phyloP scores from a whole-genome alignment of 1,140 invertebrate species.

The Trichomalopsis sarcophagae region DNA sequence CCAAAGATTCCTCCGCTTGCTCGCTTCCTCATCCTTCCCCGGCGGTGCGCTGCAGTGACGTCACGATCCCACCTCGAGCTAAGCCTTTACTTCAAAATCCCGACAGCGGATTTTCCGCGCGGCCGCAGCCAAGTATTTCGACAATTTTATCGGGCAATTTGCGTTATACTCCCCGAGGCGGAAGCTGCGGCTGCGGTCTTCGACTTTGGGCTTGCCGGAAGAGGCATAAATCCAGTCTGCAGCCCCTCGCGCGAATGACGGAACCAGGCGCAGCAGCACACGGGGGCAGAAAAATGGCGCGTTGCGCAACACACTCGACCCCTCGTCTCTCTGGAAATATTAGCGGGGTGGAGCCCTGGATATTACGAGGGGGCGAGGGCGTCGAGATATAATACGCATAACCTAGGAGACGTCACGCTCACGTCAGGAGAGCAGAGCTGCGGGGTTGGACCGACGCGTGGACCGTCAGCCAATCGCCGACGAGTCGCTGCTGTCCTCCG shows the following conservation, averaged over 20 bases:
- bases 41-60: slow-evolving; percentile 59
- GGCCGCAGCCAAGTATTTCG: slow-evolving; percentile 23
- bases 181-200: background rate
- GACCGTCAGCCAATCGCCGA: background rate
- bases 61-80: slow-evolving; percentile 64
- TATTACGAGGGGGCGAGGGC: slow-evolving; percentile 66
- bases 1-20: slow-evolving; percentile 70
- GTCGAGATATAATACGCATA: slow-evolving; percentile 70
- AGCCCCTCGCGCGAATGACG: too few species aligned
- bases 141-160: slow-evolving; percentile 44
- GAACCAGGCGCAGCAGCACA: background rate
- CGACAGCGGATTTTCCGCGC: background rate
- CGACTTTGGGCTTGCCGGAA: too few species aligned
- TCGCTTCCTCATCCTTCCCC: slow-evolving; percentile 14
- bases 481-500: background rate
- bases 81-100: slow-evolving; percentile 38
- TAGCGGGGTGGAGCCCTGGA: slow-evolving; percentile 46
- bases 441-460: slow-evolving; percentile 23
- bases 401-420: slow-evolving; percentile 38
- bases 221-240: too few species aligned
- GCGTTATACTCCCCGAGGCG: background rate
- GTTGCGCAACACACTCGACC: slow-evolving; percentile 31
- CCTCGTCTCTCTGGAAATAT: slow-evolving; percentile 52
- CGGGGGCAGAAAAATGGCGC: slow-evolving; percentile 47
- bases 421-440: background rate